These are phyloP conservation scores for Amia ocellicauda DNA, from an alignment of 2,113 vertebrate species.

Conservation along the genomic window DNA sequence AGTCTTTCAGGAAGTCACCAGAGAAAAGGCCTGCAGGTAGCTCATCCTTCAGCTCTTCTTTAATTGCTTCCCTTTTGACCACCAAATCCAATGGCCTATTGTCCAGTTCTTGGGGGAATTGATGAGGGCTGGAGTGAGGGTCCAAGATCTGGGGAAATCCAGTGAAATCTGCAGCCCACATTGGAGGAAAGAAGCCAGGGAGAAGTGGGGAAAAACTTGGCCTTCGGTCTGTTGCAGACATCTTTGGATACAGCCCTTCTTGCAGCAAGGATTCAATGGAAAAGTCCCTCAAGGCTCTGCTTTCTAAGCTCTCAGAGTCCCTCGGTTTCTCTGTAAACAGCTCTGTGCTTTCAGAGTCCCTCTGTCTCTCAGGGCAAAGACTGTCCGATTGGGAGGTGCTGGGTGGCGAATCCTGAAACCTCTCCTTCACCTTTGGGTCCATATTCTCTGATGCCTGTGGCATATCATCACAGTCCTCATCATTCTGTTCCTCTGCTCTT, in stretches of 20 bases:
- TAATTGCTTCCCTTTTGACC: constrained; percentile 89
- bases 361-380: constrained; percentile 60
- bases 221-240: constrained; percentile 76
- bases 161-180: constrained; percentile 83
- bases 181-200: constrained; percentile 86
- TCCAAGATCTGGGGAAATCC: constrained; percentile 74
- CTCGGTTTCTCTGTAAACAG: constrained; percentile 21
- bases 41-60: constrained; percentile 90
- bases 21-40: constrained; percentile 73
- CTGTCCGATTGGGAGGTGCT: constrained; percentile 78
- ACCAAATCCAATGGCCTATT: constrained; percentile 81
- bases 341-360: constrained; percentile 57
- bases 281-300: constrained; percentile 81
- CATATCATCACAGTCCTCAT: constrained; percentile 69
- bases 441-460: constrained; percentile 53
- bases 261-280: constrained; percentile 92
- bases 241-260: constrained; percentile 88
- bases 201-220: constrained; percentile 78
- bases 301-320: constrained; percentile 47
- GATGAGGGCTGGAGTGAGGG: constrained; percentile 38
- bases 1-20: constrained; percentile 86
- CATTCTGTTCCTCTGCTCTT: constrained; percentile 62
- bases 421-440: constrained; percentile 54
- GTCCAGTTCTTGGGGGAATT: constrained; percentile 67
- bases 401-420: constrained; percentile 67